phyloP scores from a whole-genome alignment of 2,113 vertebrate species.

The Cyphomyrus plagiostoma region DNA sequence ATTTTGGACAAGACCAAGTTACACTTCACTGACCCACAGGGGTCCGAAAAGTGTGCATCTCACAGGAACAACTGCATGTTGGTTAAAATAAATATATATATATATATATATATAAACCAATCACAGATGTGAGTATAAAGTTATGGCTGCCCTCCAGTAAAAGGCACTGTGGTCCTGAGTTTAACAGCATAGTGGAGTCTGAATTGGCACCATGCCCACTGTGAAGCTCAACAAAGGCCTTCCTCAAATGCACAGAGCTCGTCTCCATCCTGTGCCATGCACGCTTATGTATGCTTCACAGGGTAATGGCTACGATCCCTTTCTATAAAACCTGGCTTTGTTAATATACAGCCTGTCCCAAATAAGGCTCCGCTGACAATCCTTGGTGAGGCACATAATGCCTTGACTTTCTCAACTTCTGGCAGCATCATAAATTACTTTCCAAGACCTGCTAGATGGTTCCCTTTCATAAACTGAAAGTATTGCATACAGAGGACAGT shows the following conservation, averaged over 20 bases:
- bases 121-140: not conserved
- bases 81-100: not conserved
- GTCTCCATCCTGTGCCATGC: not conserved
- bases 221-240: not conserved
- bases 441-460: not conserved
- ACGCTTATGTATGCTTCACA: not conserved
- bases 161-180: not conserved
- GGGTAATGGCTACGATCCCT: not conserved
- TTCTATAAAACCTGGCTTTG: not conserved
- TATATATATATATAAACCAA: not conserved
- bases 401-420: not conserved
- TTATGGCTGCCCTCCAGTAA: not conserved
- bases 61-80: not conserved
- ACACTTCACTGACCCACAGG: not conserved
- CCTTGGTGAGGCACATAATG: slow-evolving; percentile 4
- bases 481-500: slow-evolving; percentile 20
- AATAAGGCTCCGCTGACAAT: not conserved
- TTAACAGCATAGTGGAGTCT: not conserved
- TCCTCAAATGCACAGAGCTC: not conserved
- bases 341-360: slow-evolving; percentile 5
- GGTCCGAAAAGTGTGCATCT: not conserved
- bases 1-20: not conserved
- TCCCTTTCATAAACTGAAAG: not conserved
- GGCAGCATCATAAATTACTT: slow-evolving; percentile 14
- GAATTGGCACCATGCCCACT: not conserved